phyloP scores from a whole-genome alignment of 1,140 invertebrate genomes.

The Thalassaphorura encarpata region DNA sequence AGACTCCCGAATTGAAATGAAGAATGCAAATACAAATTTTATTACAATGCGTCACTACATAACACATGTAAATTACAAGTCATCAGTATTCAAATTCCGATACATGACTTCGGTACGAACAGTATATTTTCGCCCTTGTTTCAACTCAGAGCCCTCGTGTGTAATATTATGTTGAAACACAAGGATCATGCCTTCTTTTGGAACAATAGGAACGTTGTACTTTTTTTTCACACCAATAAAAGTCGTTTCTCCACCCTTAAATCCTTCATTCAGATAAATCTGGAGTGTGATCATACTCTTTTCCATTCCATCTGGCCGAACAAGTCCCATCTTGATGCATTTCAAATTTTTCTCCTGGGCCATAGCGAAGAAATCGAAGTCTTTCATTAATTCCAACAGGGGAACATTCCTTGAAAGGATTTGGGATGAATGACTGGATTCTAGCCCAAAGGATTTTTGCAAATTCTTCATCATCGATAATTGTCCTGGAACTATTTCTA shows the following conservation, averaged over 20 bases:
- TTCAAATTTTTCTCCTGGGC: slow-evolving; percentile 7
- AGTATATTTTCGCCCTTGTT: slow-evolving; percentile 13
- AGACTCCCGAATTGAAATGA: too few relatives aligned
- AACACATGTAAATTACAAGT: too few relatives aligned
- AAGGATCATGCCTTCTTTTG: slow-evolving; percentile 14
- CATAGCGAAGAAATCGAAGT: slow-evolving; percentile 19
- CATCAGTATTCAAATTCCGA: background rate
- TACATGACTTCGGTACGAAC: slow-evolving; percentile 13
- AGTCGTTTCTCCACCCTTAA: slow-evolving; percentile 20
- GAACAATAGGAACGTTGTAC: slow-evolving; percentile 5
- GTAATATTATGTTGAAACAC: slow-evolving; percentile 14
- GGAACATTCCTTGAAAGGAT: background rate
- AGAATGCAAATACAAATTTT: too few relatives aligned
- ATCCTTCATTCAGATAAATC: slow-evolving; percentile 22
- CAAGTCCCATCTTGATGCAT: slow-evolving; percentile 3
- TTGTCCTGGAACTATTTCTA: slow-evolving; percentile 3
- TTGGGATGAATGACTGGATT: slow-evolving; percentile 8
- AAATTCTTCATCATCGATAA: slow-evolving; percentile 20
- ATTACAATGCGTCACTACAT: too few relatives aligned
- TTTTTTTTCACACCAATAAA: slow-evolving; percentile 6
- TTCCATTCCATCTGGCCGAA: background rate
- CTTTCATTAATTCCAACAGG: slow-evolving; percentile 11
- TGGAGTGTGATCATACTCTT: slow-evolving; percentile 17
- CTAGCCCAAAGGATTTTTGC: slow-evolving; percentile 2
- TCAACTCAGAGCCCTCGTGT: slow-evolving; percentile 12